Evolutionary conservation across 2,888 invertebrate genomes (phyloP).

Genomic region (Falcaria lacertinaria): DNA sequence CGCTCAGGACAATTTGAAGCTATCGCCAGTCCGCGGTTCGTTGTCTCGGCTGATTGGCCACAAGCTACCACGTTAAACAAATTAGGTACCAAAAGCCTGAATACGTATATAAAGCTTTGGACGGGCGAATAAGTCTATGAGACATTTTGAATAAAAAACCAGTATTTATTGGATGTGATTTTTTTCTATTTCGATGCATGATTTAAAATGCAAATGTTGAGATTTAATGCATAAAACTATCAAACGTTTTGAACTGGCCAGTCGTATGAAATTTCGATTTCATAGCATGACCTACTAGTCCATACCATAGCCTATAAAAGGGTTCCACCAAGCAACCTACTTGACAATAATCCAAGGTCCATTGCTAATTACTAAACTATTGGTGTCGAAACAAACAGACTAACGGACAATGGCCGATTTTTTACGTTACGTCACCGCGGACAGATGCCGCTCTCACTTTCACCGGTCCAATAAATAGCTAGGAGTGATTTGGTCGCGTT

Average conservation of each 20-base stretch:
- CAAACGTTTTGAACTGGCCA: too few species aligned
- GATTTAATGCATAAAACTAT: too few species aligned
- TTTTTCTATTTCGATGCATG: too few species aligned
- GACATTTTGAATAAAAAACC: too few species aligned
- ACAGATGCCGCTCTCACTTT: constrained; percentile 68
- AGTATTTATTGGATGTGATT: too few species aligned
- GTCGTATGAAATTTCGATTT: too few species aligned
- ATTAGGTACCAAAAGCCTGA: background rate
- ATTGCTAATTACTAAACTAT: constrained; percentile 51
- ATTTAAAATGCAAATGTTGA: too few species aligned
- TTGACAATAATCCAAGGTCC: constrained; percentile 32
- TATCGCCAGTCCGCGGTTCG: background rate
- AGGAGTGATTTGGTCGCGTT: constrained; percentile 28
- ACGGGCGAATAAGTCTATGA: too few species aligned
- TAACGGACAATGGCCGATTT: constrained; percentile 68
- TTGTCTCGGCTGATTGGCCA: background rate
- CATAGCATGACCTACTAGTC: too few species aligned
- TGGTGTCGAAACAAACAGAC: constrained; percentile 47
- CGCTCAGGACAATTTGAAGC: background rate
- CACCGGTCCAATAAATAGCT: constrained; percentile 41
- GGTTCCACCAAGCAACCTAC: constrained; percentile 18
- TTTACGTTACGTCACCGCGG: constrained; percentile 62
- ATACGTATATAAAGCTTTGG: background rate
- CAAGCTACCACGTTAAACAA: background rate
- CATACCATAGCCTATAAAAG: too few species aligned